phyloP scores from a whole-genome alignment of 2,888 invertebrate genomes.

The Pherbina coryleti region DNA sequence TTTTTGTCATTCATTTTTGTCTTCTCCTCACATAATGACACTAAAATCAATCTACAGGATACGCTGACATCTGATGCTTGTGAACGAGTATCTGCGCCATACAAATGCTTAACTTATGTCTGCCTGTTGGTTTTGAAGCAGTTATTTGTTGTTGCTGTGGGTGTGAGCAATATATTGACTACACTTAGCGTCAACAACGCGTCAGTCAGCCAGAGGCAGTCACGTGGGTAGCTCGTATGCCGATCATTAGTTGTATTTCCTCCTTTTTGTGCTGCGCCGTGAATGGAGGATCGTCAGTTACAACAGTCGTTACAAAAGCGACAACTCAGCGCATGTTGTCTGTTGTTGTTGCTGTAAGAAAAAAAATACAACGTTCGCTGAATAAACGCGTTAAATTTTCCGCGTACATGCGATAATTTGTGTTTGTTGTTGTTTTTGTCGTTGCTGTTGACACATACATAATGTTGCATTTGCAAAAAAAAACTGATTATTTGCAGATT shows the following conservation, averaged over 20 bases:
- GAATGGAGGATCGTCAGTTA: neutral
- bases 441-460: slow-evolving; percentile 34
- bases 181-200: slow-evolving; percentile 1
- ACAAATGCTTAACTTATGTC: neutral
- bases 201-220: slow-evolving; percentile 4
- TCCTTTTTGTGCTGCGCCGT: neutral
- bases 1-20: neutral
- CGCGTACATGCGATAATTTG: slow-evolving; percentile 18
- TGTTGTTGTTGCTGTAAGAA: no score
- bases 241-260: slow-evolving; percentile 21
- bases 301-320: neutral
- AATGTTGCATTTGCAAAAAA: slow-evolving; percentile 26
- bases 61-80: neutral
- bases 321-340: neutral
- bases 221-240: slow-evolving; percentile 12
- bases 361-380: neutral
- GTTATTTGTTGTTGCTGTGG: slow-evolving; percentile 9
- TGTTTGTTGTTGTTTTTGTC: neutral
- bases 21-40: neutral
- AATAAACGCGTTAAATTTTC: slow-evolving; percentile 1
- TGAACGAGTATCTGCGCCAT: neutral
- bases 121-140: neutral
- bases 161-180: neutral
- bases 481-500: slow-evolving; percentile 21
- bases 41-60: neutral